These are phyloP conservation scores for Lamprologus lemairii DNA, from an alignment of 2,113 vertebrate species.

Conservation along the genomic window DNA sequence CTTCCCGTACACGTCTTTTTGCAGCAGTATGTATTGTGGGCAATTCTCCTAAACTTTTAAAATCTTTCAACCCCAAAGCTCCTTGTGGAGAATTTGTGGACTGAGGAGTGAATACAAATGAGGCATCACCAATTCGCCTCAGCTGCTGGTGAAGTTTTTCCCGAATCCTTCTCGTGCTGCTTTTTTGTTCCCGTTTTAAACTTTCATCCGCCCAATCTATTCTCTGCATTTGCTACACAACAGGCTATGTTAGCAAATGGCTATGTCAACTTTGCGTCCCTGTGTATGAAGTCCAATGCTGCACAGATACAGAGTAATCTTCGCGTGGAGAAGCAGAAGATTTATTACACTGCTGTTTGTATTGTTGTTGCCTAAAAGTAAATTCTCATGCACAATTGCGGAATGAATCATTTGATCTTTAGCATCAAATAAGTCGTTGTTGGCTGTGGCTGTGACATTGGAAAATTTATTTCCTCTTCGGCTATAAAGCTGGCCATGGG, in stretches of 20 bases:
- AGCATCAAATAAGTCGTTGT: constrained; percentile 59
- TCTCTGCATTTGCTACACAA: neutral
- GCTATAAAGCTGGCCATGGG: constrained; percentile 60
- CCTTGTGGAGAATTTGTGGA: constrained; percentile 19
- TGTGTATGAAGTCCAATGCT: constrained; percentile 35
- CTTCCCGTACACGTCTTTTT: constrained; percentile 16
- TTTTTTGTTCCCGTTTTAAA: constrained; percentile 10
- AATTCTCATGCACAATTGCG: constrained; percentile 58
- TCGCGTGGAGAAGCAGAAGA: constrained; percentile 12
- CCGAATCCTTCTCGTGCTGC: neutral
- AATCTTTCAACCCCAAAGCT: constrained; percentile 41
- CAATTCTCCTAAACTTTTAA: constrained; percentile 43
- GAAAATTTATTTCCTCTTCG: constrained; percentile 58
- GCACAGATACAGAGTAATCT: constrained; percentile 49
- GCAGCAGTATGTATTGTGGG: constrained; percentile 25
- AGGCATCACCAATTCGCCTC: constrained; percentile 23
- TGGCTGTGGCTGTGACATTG: constrained; percentile 49
- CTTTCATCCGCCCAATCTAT: constrained; percentile 11
- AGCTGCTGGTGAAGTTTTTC: constrained; percentile 23
- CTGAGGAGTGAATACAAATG: constrained; percentile 51
- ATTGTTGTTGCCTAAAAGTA: constrained; percentile 63
- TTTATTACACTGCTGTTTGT: constrained; percentile 44
- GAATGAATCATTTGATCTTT: constrained; percentile 65
- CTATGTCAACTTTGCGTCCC: constrained; percentile 36
- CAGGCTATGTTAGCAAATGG: constrained; percentile 41